These are phyloP conservation scores for Trididemnum clinides DNA, from an alignment of 23 tunicate species.

Conservation along the genomic window DNA sequence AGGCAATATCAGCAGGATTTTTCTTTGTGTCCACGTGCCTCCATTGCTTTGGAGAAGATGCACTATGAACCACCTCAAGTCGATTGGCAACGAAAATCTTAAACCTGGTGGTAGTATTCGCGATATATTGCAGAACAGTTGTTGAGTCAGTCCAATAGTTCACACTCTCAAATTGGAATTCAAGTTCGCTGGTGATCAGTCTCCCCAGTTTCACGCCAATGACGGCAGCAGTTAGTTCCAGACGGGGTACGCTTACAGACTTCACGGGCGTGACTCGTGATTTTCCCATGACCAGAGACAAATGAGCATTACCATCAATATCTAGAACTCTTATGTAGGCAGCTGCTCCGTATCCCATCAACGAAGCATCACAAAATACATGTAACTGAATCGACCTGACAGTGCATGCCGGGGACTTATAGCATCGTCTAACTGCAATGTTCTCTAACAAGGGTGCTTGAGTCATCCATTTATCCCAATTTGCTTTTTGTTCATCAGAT, in stretches of 20 bases:
- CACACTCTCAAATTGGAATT: not conserved
- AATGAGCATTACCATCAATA: not conserved
- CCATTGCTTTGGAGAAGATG: slow-evolving; percentile 17
- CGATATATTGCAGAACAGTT: slow-evolving; percentile 29
- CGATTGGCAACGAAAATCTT: slow-evolving; percentile 42
- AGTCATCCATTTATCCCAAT: not conserved
- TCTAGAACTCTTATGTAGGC: slow-evolving; percentile 12
- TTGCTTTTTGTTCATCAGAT: not conserved
- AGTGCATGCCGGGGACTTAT: not conserved
- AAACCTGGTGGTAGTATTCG: slow-evolving; percentile 3
- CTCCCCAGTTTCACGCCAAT: not conserved
- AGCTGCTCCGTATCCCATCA: slow-evolving; percentile 38
- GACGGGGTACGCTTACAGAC: slow-evolving; percentile 30
- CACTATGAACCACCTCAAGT: not conserved
- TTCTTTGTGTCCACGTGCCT: not conserved
- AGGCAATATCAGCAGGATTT: slow-evolving; percentile 52
- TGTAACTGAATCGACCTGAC: not conserved
- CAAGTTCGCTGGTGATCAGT: slow-evolving; percentile 15
- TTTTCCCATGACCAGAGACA: slow-evolving; percentile 37
- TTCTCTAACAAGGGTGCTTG: not conserved
- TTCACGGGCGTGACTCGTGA: slow-evolving; percentile 34
- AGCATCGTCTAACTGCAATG: slow-evolving; percentile 17
- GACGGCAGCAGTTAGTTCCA: slow-evolving; percentile 36
- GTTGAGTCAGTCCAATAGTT: slow-evolving; percentile 51
- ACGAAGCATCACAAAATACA: slow-evolving; percentile 38